phyloP scores from a whole-genome alignment of 53 echinoderm and acorn worm species.

The Hippasteria phrygiana region DNA sequence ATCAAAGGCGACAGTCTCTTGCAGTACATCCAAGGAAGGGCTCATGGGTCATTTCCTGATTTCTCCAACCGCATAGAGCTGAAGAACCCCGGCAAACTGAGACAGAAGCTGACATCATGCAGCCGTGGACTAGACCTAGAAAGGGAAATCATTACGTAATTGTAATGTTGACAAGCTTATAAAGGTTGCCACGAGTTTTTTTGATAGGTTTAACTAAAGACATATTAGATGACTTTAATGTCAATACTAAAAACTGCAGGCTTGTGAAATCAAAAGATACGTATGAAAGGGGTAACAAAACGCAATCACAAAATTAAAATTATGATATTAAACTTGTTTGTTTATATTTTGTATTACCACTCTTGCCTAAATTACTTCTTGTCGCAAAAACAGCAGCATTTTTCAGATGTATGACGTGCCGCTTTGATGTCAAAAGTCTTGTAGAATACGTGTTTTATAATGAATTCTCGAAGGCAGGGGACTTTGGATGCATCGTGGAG shows the following conservation, averaged over 20 bases:
- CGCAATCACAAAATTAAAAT: too few species aligned
- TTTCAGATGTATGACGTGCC: background rate
- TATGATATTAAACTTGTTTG: too few species aligned
- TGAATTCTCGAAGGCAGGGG: slow-evolving; percentile 4
- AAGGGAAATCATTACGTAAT: background rate
- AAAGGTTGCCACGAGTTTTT: background rate
- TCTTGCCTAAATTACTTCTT: background rate
- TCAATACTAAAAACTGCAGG: too few species aligned
- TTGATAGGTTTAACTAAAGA: too few species aligned
- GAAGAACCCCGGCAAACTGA: background rate
- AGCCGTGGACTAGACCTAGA: background rate
- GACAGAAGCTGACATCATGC: background rate
- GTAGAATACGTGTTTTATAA: background rate
- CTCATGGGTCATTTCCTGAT: too few species aligned
- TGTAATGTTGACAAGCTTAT: background rate
- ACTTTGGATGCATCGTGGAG: background rate
- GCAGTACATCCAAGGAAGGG: too few species aligned
- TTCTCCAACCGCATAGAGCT: too few species aligned
- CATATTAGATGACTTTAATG: too few species aligned
- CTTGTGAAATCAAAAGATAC: too few species aligned
- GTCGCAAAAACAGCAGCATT: slow-evolving; percentile 6
- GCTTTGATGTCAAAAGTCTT: background rate
- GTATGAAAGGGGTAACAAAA: too few species aligned
- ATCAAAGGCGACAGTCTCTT: too few species aligned
- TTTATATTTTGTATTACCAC: too few species aligned